Percentiles rank a stretch among this genome's conserved stretches.
Conservation (phyloP, 2,888 invertebrate species). For the Cephus runcator region DNA sequence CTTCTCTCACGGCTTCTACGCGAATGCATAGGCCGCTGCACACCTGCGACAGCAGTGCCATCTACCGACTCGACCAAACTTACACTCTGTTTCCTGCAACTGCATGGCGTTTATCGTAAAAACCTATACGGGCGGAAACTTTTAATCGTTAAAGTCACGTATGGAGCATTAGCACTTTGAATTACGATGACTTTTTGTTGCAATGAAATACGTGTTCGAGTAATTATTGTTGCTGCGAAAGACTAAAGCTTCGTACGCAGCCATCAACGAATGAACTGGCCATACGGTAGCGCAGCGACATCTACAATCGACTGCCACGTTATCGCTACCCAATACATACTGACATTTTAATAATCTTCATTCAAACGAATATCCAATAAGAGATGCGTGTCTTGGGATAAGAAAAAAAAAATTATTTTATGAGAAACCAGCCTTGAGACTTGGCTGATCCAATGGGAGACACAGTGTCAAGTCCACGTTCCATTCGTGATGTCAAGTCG, state of each 20-base stretch:
- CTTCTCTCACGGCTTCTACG: slow-evolving; percentile 15
- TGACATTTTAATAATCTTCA: neutral
- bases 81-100: neutral
- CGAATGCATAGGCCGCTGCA: neutral
- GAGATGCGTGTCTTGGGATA: neutral
- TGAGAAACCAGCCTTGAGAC: neutral
- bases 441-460: neutral
- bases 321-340: neutral
- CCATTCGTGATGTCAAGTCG: slow-evolving; percentile 1
- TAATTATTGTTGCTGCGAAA: too few relatives aligned
- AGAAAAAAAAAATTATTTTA: neutral
- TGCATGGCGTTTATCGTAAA: neutral
- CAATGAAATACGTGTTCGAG: neutral
- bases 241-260: neutral
- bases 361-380: neutral
- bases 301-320: neutral
- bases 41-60: neutral
- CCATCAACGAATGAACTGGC: neutral
- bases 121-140: neutral
- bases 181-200: neutral
- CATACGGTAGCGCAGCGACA: neutral
- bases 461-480: slow-evolving; percentile 2
- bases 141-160: neutral
- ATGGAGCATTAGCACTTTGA: neutral
- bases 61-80: neutral